Base-by-base conservation (phyloP, 2,888 invertebrate genomes). In the Ditula angustiorana region DNA sequence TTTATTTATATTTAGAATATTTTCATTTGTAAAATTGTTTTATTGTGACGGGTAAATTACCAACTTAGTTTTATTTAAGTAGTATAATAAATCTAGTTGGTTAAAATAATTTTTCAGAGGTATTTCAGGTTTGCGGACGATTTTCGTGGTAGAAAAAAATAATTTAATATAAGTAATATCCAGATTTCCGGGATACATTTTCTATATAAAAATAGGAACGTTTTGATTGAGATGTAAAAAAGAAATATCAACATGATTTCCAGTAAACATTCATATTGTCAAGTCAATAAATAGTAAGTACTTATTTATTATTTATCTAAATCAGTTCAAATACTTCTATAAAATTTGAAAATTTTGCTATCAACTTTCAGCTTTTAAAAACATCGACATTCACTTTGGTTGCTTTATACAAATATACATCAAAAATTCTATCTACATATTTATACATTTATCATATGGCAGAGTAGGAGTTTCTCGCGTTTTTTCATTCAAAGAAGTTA, bases 331-430 rank as follows among this genome's bases (percentile, higher is more conserved):
- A 24, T 21, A 37, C 21, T 16, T 33, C n/a, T 44, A 21, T 50
- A 37, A 53, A 24, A 28, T 8, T 24, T 26, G 8, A 8, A 49
- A 11, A 49, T 28, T 19, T 56, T 55, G 8, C n/a, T 21, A 37
- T 30, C 26, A 52, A 53, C 26, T 35, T 35, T 59, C 28, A 61
- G 44, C n/a, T 55, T 61, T 61, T 24, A 23, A 13, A 53, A 57
- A 57, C n/a, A n/a, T n/a, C n/a, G n/a, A 55, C 23, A 53, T 30
- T 47, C 35, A 35, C 44, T 57, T 58, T 63, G 33, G 26, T 46
- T 58, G 50, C 21, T 58, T 28, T 55, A 11, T 59, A 59, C 53
- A 64, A 64, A 59, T 53, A 57, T 58, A 63, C 63, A 63, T 65
- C 60, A 44, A 49, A 60, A 56, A 55, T 19, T 37, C 35, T 53